These are phyloP conservation scores for Andrena dorsata DNA, from an alignment of 2,888 invertebrate species.

Conservation along the genomic window DNA sequence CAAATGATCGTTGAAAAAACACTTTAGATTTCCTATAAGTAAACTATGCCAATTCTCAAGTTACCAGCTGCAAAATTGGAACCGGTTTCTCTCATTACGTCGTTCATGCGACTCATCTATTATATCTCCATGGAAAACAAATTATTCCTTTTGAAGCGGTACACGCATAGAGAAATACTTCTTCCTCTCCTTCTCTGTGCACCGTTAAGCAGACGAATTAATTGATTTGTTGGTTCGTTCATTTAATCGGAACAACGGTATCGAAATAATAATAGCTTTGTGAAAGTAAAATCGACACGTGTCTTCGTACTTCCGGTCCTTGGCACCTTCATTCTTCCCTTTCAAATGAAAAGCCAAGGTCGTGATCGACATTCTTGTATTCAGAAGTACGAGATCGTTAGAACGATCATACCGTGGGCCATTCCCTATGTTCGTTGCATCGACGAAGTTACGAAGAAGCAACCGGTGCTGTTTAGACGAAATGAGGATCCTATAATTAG, in stretches of 20 bases:
- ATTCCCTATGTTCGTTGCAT: neutral
- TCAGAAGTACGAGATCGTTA: neutral
- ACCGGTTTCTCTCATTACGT: slow-evolving; percentile 65
- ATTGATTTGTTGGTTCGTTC: slow-evolving; percentile 29
- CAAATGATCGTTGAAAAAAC: slow-evolving; percentile 37
- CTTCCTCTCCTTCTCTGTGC: neutral
- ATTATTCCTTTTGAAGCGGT: slow-evolving; percentile 4
- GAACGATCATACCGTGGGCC: neutral
- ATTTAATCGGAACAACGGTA: neutral
- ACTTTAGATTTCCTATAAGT: slow-evolving; percentile 48
- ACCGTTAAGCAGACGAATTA: slow-evolving; percentile 6
- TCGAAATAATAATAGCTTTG: slow-evolving; percentile 19
- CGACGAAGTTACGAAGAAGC: neutral
- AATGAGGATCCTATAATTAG: neutral
- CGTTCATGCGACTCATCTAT: slow-evolving; percentile 19
- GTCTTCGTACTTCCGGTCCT: slow-evolving; percentile 55
- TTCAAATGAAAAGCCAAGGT: slow-evolving; percentile 31
- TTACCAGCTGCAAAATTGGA: slow-evolving; percentile 61
- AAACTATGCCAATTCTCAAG: slow-evolving; percentile 38
- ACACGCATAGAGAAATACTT: neutral
- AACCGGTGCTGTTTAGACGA: neutral
- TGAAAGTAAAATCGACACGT: slow-evolving; percentile 68
- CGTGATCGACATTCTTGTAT: slow-evolving; percentile 15
- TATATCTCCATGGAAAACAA: slow-evolving; percentile 12
- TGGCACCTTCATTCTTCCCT: slow-evolving; percentile 25